Percentiles rank a stretch among this genome's conserved stretches.
These are phyloP conservation scores for Pollenia labialis DNA, from an alignment of 2,888 invertebrate species.

Conservation along the genomic window DNA sequence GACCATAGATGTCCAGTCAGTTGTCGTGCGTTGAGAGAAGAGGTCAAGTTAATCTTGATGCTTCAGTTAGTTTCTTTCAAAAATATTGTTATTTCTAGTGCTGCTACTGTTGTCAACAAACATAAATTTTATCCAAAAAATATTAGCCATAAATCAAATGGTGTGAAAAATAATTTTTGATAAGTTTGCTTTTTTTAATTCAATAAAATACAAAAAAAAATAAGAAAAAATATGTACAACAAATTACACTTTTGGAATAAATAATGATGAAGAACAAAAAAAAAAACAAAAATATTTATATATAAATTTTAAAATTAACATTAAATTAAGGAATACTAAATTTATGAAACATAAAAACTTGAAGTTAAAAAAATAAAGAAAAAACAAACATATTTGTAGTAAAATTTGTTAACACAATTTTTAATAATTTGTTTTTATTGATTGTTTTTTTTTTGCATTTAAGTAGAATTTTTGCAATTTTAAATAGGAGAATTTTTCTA, in stretches of 20 bases:
- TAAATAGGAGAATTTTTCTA: too few species aligned
- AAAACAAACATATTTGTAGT: conserved; percentile 12
- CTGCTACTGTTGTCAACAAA: conserved; percentile 25
- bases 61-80: conserved; percentile 45
- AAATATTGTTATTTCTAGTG: conserved; percentile 6
- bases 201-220: not conserved
- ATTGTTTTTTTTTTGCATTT: not conserved
- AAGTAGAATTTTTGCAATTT: too few species aligned
- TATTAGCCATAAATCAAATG: conserved; percentile 71
- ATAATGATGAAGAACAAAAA: conserved; percentile 22
- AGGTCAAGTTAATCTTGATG: conserved; percentile 72
- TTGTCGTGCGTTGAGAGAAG: conserved; percentile 65
- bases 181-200: conserved; percentile 32
- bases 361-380: not conserved
- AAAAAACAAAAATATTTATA: not conserved
- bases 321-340: conserved; percentile 51
- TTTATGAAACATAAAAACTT: conserved; percentile 31
- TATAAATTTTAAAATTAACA: conserved; percentile 41
- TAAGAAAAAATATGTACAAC: conserved; percentile 48
- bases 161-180: conserved; percentile 72
- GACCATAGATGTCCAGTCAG: conserved; percentile 67
- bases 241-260: conserved; percentile 64
- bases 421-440: conserved; percentile 16
- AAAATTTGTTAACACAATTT: conserved; percentile 58
- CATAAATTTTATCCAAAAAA: conserved; percentile 53